A percentile compares a stretch with the other conserved stretches of the same genome.
Conservation (phyloP, 2,113 vertebrate species). For the Gopherus evgoodei region DNA sequence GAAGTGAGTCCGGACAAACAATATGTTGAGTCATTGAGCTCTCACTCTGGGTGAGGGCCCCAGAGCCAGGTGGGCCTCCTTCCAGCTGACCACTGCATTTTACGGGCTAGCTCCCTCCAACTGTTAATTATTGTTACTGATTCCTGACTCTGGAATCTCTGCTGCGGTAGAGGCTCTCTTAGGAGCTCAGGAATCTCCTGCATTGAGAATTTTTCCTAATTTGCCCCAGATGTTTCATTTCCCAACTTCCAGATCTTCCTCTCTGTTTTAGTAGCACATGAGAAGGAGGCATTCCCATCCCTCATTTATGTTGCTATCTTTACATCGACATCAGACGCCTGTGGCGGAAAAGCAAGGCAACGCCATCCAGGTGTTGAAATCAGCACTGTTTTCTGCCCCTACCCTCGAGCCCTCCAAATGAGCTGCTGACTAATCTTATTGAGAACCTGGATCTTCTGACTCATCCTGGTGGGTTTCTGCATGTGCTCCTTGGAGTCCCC, state of each 20-base stretch:
- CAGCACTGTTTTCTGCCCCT: not conserved
- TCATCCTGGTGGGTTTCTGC: fast-evolving
- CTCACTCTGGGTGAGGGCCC: not conserved
- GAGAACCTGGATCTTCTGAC: not conserved
- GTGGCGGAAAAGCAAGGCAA: not conserved
- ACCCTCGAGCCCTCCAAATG: not conserved
- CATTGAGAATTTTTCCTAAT: not conserved
- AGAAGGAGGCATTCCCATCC: not conserved
- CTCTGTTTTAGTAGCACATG: not conserved
- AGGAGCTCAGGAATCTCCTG: not conserved
- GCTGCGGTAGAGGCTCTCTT: not conserved
- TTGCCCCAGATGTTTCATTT: not conserved
- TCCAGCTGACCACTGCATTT: not conserved
- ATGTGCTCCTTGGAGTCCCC: fast-evolving
- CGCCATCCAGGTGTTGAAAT: not conserved
- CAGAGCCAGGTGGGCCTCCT: not conserved
- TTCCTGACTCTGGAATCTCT: not conserved
- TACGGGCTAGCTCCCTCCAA: not conserved
- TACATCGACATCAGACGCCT: not conserved
- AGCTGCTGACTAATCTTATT: not conserved
- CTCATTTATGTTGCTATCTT: not conserved
- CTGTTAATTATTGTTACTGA: not conserved
- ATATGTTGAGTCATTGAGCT: fast-evolving
- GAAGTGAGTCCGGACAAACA: not conserved
- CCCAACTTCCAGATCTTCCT: not conserved